Evolutionary conservation across 2,888 invertebrate species (phyloP), one percentile per base, ranked within the genome.

Genomic region (Drosophila dives): DNA sequence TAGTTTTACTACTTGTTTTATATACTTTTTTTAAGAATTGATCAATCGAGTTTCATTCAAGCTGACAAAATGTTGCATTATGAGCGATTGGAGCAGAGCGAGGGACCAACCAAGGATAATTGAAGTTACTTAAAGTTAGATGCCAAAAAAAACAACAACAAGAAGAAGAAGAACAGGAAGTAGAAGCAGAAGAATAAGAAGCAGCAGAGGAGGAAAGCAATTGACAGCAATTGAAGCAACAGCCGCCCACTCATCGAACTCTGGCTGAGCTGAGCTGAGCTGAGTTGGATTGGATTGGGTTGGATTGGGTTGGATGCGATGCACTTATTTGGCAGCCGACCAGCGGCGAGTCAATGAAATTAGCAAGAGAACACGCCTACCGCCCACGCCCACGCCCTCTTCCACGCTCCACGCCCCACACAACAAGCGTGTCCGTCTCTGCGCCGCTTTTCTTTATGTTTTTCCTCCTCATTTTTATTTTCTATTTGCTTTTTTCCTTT

Each of bases 311-410:
- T 29, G 29, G 29, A 29, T 29, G 29, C 29, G 50, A 50, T 55
- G 40, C 55, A 55, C 26, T 55, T 72, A 72, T 62, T 81, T 83
- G 84, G 83, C 87, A 83, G 45, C 36, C 50, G 51, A 66, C 81
- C 81, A 85, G 58, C 65, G 32, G 59, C 54, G 73, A 80, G 77
- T 88, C 85, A 85, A 88, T 88, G 88, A 85, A 85, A 85, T 85
- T 88, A 85, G 88, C 86, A 77, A 85, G 64, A 51, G 70, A 53
- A 77, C 81, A 76, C 73, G 71, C 78, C 77, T 42, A 33, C 48
- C 33, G 8, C 40, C 36, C 23, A 33, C 3, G 4, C 55, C 70
- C 66, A 53, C 64, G 36, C 26, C 36, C 50, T 2, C n/a, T 10
- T 17, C 49, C 29, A 29, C 29, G 29, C 23, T n/a, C n/a, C n/a